phyloP scores from a whole-genome alignment of 2,888 invertebrate genomes.

The Stenchaetothrips biformis region DNA sequence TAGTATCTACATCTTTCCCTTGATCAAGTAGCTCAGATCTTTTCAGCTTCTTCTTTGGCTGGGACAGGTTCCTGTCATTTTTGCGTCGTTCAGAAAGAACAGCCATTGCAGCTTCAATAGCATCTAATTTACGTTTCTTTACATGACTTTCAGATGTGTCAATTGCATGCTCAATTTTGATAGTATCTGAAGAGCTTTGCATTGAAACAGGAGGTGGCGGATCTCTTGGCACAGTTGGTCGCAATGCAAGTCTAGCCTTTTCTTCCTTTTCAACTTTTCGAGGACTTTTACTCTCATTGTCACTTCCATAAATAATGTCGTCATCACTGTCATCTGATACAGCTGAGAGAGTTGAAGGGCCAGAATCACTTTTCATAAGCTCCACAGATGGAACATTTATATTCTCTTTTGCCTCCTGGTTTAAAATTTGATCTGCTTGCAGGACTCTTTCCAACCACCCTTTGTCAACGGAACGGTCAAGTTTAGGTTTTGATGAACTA shows the following conservation, averaged over 20 bases:
- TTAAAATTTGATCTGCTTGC: slow-evolving; percentile 25
- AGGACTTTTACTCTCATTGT: slow-evolving; percentile 7
- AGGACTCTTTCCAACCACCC: slow-evolving; percentile 55
- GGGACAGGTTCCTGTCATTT: background rate
- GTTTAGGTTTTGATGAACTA: slow-evolving; percentile 35
- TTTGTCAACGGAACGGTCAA: slow-evolving; percentile 48
- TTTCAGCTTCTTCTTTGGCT: slow-evolving; percentile 1
- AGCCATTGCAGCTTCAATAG: slow-evolving; percentile 6
- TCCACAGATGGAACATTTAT: slow-evolving; percentile 30
- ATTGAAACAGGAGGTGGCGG: background rate
- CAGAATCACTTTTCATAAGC: slow-evolving; percentile 19
- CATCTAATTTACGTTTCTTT: slow-evolving; percentile 26
- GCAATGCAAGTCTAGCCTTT: background rate
- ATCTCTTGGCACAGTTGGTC: slow-evolving; percentile 25
- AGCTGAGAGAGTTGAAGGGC: slow-evolving; percentile 31
- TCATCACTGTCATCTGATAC: slow-evolving; percentile 31
- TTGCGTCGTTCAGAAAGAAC: background rate
- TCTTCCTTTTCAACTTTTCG: slow-evolving; percentile 18
- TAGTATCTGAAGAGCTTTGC: background rate
- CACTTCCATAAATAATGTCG: slow-evolving; percentile 25
- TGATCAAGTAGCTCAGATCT: background rate
- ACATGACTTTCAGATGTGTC: background rate
- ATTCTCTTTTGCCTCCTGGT: background rate
- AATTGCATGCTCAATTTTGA: background rate
- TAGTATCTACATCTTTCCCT: background rate